Base-by-base conservation (phyloP, 2,797 vertebrate species). In the Etheostoma perlongum region DNA sequence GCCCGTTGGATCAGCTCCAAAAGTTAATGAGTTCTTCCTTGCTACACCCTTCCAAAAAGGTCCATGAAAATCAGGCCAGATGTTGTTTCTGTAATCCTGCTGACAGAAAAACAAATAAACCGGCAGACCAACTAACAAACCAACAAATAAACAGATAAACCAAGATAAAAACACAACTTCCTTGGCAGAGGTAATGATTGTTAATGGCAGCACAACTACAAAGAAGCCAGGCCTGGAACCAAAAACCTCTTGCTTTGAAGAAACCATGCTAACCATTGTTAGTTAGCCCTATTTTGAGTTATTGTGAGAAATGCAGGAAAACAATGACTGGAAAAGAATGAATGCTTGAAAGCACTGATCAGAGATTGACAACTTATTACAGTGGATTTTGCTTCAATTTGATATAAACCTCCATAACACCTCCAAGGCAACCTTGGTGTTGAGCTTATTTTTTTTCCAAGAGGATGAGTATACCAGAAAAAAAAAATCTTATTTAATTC, bases 331-430 rank as follows among this genome's bases (percentile, higher is more conserved):
- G 4, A 47, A 23, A 67, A n/a, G 2, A 77, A 67, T 44, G 1
- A 13, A 36, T 63, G 25, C 51, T 71, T 61, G 30, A 80, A 83
- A 72, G 67, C 47, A 57, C n/a, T 25, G 53, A 70, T 62, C 48
- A 48, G 8, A 54, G 46, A 67, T 1, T 51, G 42, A 73, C 55
- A 48, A 60, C 59, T 66, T n/a, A 82, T 70, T 23, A 70, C 19
- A 51, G 30, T 57, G 40, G 4, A 69, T 74, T 78, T 72, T 49
- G 12, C 53, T 82, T 84, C 81, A 53, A 84, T 82, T 78, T 75
- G 2, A 85, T 82, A 61, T 64, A 62, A 81, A 86, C 36, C 44
- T 72, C 21, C 57, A 64, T 78, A 82, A 78, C 55, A 73, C 27
- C 30, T 67, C 52, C 40, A 81, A 76, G 59, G 76, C 74, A 61